These are phyloP conservation scores for Mormyrus proboscirostris DNA, from an alignment of 2,797 vertebrate genomes.

Conservation along the genomic window DNA sequence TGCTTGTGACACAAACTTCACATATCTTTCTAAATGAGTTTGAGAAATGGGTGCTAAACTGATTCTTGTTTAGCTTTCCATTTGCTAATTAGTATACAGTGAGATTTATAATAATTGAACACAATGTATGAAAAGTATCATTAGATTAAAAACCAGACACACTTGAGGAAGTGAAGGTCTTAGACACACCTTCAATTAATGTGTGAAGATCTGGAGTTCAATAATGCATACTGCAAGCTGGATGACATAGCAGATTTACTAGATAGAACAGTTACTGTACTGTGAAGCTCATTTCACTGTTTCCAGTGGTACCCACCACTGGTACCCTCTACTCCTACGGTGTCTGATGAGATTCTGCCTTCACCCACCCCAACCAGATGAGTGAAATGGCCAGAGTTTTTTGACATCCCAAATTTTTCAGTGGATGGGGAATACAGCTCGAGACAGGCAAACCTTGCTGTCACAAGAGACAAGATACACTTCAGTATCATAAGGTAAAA, in stretches of 20 bases:
- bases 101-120: neutral
- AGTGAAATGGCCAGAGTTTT: neutral
- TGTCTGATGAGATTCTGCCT: neutral
- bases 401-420: neutral
- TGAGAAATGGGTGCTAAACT: neutral
- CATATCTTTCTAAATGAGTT: neutral
- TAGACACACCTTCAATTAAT: neutral
- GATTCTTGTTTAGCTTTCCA: neutral
- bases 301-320: neutral
- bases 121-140: neutral
- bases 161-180: neutral
- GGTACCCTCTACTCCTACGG: neutral
- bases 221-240: neutral
- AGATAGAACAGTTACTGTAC: neutral
- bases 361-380: neutral
- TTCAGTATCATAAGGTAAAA: slow-evolving; percentile 1
- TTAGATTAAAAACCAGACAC: neutral
- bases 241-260: neutral
- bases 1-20: neutral
- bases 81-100: neutral
- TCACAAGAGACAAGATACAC: neutral
- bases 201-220: neutral
- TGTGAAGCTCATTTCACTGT: neutral
- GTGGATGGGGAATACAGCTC: neutral
- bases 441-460: neutral